Percentiles rank a stretch among this genome's conserved stretches.
Evolutionary conservation across 2,888 invertebrate species (phyloP).

Genomic region (Sesia apiformis): DNA sequence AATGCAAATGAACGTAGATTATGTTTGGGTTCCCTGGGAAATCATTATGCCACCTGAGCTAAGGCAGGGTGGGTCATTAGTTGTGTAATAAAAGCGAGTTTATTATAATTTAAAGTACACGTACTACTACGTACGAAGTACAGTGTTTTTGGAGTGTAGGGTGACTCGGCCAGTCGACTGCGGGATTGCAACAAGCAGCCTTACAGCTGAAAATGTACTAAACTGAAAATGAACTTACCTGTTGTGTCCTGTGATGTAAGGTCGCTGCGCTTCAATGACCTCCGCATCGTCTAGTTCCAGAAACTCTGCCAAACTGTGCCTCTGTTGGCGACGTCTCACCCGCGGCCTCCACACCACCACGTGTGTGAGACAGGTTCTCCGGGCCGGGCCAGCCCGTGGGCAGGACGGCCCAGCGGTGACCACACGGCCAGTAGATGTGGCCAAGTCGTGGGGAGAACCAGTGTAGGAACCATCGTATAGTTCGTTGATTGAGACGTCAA

Average conservation of each 20-base stretch:
- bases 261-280: slow-evolving; percentile 82
- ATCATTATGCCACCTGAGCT: too few relatives aligned
- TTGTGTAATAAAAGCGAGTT: too few relatives aligned
- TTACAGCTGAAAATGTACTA: too few relatives aligned
- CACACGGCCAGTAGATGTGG: slow-evolving; percentile 84
- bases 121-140: too few relatives aligned
- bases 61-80: too few relatives aligned
- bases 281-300: slow-evolving; percentile 90
- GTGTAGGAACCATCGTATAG: slow-evolving; percentile 96
- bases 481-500: slow-evolving; percentile 97
- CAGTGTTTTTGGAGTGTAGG: too few relatives aligned
- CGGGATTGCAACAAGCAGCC: too few relatives aligned
- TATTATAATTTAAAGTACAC: too few relatives aligned
- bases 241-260: slow-evolving; percentile 92
- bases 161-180: too few relatives aligned
- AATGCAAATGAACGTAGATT: too few relatives aligned
- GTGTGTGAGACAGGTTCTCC: slow-evolving; percentile 84
- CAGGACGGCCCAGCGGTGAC: slow-evolving; percentile 82
- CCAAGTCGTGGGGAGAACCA: slow-evolving; percentile 92
- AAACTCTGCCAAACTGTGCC: slow-evolving; percentile 90
- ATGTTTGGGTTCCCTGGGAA: too few relatives aligned
- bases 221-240: slow-evolving; percentile 58
- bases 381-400: slow-evolving; percentile 84
- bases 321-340: slow-evolving; percentile 67
- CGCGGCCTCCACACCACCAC: slow-evolving; percentile 84